phyloP scores from a whole-genome alignment of 2,113 vertebrate species.

The Cichladusa arquata region DNA sequence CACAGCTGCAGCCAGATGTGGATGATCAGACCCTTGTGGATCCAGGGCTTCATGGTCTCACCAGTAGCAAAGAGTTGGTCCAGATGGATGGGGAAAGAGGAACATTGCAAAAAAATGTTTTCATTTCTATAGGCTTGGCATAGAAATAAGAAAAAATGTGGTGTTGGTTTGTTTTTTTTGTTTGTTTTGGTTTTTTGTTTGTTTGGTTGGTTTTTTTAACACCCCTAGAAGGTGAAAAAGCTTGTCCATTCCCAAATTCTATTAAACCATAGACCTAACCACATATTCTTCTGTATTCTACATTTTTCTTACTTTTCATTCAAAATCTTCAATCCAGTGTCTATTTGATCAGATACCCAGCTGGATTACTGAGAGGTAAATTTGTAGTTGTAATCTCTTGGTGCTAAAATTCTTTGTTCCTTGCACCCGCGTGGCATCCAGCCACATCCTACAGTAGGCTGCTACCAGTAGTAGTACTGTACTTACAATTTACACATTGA shows the following conservation, averaged over 20 bases:
- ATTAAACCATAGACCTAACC: not conserved
- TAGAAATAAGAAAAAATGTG: not conserved
- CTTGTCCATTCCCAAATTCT: not conserved
- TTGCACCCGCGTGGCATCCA: not conserved
- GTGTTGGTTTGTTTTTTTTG: no score
- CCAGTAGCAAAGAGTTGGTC: not conserved
- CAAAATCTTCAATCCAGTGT: not conserved
- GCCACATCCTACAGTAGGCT: not conserved
- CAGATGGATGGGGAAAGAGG: not conserved
- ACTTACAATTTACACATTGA: not conserved
- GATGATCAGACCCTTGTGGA: not conserved
- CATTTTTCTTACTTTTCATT: not conserved
- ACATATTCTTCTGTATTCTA: not conserved
- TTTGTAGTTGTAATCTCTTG: not conserved
- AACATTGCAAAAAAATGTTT: not conserved
- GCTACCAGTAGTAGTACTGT: not conserved
- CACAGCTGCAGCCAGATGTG: not conserved
- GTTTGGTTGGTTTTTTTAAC: no score
- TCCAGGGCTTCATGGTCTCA: not conserved
- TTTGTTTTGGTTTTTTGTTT: no score
- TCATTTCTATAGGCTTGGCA: not conserved
- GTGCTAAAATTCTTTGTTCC: not conserved
- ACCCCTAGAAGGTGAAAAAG: not conserved
- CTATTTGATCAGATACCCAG: not conserved
- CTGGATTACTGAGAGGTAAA: not conserved